Conservation (phyloP, 37 sponge, comb jelly and placozoan species). For the Beroe ovata region DNA sequence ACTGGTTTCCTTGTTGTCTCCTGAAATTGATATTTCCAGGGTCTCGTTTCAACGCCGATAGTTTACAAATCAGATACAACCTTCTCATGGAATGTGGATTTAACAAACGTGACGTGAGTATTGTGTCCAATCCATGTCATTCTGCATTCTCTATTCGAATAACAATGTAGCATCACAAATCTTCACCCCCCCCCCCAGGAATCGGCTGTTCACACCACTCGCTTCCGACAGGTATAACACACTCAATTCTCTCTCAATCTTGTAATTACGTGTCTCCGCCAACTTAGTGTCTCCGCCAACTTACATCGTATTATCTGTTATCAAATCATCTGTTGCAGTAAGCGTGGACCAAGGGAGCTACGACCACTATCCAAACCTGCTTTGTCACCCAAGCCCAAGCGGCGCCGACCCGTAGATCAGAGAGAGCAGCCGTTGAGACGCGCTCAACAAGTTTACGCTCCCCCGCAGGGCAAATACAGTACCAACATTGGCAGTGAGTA, state of each 20-base stretch:
- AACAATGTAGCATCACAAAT: too few species aligned
- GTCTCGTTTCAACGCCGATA: conserved; percentile 1
- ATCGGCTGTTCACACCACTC: conserved; percentile 23
- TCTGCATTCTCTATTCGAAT: too few species aligned
- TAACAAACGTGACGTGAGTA: conserved; percentile 61
- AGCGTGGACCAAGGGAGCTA: background rate
- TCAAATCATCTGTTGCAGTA: conserved; percentile 17
- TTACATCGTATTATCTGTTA: too few species aligned
- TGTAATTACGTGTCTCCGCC: too few species aligned
- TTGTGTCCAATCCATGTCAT: too few species aligned
- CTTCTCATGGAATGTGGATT: conserved; percentile 40
- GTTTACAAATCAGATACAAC: conserved; percentile 29
- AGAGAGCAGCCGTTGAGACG: background rate
- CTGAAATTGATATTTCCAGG: too few species aligned
- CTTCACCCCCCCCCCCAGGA: conserved; percentile 2
- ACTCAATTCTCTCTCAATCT: too few species aligned
- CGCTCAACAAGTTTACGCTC: conserved; percentile 50
- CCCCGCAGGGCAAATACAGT: conserved; percentile 54
- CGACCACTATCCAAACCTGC: conserved; percentile 9
- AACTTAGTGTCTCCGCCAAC: too few species aligned
- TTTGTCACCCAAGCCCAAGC: conserved; percentile 12
- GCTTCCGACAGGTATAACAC: conserved; percentile 44
- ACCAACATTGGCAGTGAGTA: conserved; percentile 15
- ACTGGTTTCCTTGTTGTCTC: too few species aligned
- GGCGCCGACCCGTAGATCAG: background rate